Evolutionary conservation across 2,888 invertebrate genomes (phyloP), one percentile per base, ranked within the genome.

Genomic region (Heteropelma amictum): DNA sequence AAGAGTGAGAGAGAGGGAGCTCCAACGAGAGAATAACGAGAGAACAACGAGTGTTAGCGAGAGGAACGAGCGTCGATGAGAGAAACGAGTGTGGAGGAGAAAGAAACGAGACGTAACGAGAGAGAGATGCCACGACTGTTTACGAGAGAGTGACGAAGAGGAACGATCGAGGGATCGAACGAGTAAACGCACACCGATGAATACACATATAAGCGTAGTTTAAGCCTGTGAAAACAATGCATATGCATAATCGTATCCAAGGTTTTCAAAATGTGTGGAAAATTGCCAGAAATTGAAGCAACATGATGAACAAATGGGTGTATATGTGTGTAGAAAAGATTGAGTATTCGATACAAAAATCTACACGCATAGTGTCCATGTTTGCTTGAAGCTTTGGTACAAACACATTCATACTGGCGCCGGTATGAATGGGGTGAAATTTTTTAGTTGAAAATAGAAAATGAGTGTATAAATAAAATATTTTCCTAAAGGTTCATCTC

Each of bases 291-390:
- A 42, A 63, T 35, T 23, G n/a, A 63, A 40, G 38, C 35, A 63
- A 35, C 51, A 63, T 28, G 63, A 63, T 63, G 19, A 8, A 63
- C 38, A 40, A 63, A 63, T 21, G 4, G 10, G 35, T 28, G 63
- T 38, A 63, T 63, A 63, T 63, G 40, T 40, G 40, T 63, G 40
- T 40, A 63, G 63, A 63, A 63, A 63, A 51, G 63, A 63, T 58
- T 58, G 58, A 42, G 58, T 58, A 58, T 58, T 58, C 40, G 40
- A 58, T 58, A 40, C 58, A 40, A 58, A 17, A 17, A 58, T 40
- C 40, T 58, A 40, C 58, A 58, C 58, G 58, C 28, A 42, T 58
- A 21, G 33, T 56, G 47, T 47, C 6, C 19, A 53, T 53, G 33
- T 30, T 53, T 53, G 28, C 51, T 28, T 51, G 54, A 35, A 21